Evolutionary conservation across 2,797 vertebrate species (phyloP), one percentile per base, ranked within the genome.

Genomic region (Parambassis ranga): DNA sequence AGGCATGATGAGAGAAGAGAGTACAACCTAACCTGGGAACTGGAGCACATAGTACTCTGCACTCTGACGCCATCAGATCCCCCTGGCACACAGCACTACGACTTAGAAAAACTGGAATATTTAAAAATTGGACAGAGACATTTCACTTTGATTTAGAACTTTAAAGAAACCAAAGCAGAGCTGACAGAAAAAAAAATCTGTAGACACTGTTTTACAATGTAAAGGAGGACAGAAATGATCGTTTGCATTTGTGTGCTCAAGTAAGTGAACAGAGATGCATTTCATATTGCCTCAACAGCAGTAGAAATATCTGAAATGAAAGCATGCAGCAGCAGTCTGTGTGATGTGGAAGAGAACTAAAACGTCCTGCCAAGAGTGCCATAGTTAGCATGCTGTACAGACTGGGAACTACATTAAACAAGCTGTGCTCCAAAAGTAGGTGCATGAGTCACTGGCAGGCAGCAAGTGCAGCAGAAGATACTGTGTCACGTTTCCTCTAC

Each of bases 401-500:
- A 66, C 80, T 32, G 37, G 52, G 66, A 69, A 61, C 79, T 75
- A 82, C 77, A 76, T 78, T 62, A 71, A 79, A 70, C 70, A 64
- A 80, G 77, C 82, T 66, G 79, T 19, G 71, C 74, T 87, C 80
- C 73, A 74, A 78, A 88, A 83, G 79, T 65, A 85, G 77, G 69
- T 27, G 61, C 41, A 69, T 89, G 90, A 90, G 76, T 90, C 87
- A 90, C 59, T 11, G 36, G 58, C 63, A 76, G 83, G 37, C 51
- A 53, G 74, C 61, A 62, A 78, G 63, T 47, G 78, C 71, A 83
- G 78, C 83, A 82, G 71, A 85, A 83, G 78, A 85, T 72, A 83
- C 75, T 63, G 75, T 85, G 87, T 84, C 81, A 88, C 65, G 74
- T 88, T 89, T 90, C 65, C 61, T 75, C 73, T 53, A 20, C n/a